A percentile compares a stretch with the other conserved stretches of the same genome.
Evolutionary conservation across 2,797 vertebrate genomes (phyloP).

Genomic region (Fundulus diaphanus): DNA sequence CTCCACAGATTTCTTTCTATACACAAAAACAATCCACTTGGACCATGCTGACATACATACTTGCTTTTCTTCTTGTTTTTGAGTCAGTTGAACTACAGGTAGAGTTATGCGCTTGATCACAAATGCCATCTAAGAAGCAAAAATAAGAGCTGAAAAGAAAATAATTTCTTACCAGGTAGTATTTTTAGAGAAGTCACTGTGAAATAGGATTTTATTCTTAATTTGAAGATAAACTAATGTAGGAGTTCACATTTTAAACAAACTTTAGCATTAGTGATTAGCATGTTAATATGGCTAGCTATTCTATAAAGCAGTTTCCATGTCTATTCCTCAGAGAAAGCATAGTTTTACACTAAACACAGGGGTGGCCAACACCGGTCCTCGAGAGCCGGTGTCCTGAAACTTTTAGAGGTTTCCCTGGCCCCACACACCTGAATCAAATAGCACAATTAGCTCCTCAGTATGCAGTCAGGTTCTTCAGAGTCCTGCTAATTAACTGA

Average conservation of each 20-base stretch:
- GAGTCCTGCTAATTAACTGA: too few species aligned
- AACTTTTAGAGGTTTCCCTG: too few species aligned
- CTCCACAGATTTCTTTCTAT: neutral
- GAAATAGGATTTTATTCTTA: neutral
- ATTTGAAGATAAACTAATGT: neutral
- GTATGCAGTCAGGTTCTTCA: too few species aligned
- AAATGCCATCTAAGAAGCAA: neutral
- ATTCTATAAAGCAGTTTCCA: too few species aligned
- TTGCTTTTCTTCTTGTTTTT: neutral
- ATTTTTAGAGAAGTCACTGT: neutral
- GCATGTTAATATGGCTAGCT: neutral
- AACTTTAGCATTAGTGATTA: neutral
- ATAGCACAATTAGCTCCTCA: too few species aligned
- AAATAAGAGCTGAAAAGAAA: neutral
- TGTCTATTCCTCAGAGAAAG: neutral
- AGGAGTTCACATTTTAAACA: neutral
- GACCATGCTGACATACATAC: neutral
- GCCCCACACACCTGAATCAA: too few species aligned
- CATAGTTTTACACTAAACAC: neutral
- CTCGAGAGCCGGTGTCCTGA: too few species aligned
- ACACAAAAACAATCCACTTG: neutral
- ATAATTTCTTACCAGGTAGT: neutral
- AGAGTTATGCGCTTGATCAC: neutral
- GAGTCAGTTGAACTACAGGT: neutral
- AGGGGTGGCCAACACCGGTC: too few species aligned